Base-by-base conservation (phyloP, 2,113 vertebrate species). In the Verasper variegatus region DNA sequence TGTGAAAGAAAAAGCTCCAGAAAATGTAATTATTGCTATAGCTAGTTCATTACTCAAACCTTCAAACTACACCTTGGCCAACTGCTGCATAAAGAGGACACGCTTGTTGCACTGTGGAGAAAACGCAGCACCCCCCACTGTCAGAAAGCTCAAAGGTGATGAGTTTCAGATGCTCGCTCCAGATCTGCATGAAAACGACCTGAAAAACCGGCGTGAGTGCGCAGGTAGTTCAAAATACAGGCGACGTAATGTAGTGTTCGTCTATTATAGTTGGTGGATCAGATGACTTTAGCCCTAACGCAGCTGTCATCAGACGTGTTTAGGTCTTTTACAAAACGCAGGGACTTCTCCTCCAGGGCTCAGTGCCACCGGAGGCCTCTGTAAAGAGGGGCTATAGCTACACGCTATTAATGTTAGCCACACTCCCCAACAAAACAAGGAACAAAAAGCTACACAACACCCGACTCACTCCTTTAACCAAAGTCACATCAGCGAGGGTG, bases 361-460 rank as follows among this genome's bases (percentile, higher is more conserved):
- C 66, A 73, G 60, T 83, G 78, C 60, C 75, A 83, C 58, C 42
- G 78, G 74, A 91, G 71, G 76, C 85, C 86, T 76, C 79, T 75
- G 57, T 86, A 67, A 84, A 85, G 84, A 85, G 65, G 81, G 83
- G 74, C 91, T 82, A 74, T 24, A 86, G 88, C 86, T 84, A 92
- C 91, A 92, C 64, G 69, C 91, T 90, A 89, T 92, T 91, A 92
- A 92, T 90, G 90, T 92, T 91, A 90, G 89, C 90, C 91, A 91
- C 92, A 92, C 91, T 91, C 84, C 83, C 54, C 82, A 83, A 92
- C 91, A 91, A 89, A 90, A 92, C 86, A 82, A 86, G 84, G 90
- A 86, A 92, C 89, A 92, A 92, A 91, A 92, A 91, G 84, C 82
- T 52, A 90, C 86, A 91, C 83, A 89, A 88, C 89, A 91, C 83